Conservation (phyloP, 2,888 invertebrate genomes). For the Myopa testacea region DNA sequence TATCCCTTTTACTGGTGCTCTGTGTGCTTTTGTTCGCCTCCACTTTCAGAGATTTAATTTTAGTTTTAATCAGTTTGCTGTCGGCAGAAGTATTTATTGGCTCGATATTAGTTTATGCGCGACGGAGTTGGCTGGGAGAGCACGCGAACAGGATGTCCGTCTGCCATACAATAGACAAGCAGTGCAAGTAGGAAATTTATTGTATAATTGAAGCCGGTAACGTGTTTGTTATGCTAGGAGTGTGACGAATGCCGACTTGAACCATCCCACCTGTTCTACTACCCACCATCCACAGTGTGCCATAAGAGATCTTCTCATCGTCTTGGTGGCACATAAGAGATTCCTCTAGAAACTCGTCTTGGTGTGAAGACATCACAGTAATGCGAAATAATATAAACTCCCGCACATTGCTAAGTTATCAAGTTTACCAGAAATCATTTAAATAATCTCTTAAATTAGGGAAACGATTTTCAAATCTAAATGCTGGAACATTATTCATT, state of each 20-base stretch:
- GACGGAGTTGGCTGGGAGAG: not conserved
- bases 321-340: no score
- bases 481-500: no score
- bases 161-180: slow-evolving; percentile 19
- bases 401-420: no score
- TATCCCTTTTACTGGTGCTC: not conserved
- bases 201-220: slow-evolving; percentile 52
- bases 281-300: no score
- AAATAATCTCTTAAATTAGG: no score
- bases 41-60: slow-evolving; percentile 37
- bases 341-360: no score
- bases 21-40: slow-evolving; percentile 19
- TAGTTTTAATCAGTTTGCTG: slow-evolving; percentile 17
- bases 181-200: slow-evolving; percentile 45
- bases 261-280: no score
- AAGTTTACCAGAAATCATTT: no score
- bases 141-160: slow-evolving; percentile 13
- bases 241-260: not conserved
- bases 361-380: no score
- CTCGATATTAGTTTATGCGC: slow-evolving; percentile 16
- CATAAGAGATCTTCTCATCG: no score
- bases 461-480: no score
- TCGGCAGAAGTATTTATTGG: slow-evolving; percentile 32
- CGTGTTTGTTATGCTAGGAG: slow-evolving; percentile 4
- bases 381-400: no score